Conservation (phyloP, 2,888 invertebrate species). For the Phorcus lineatus region DNA sequence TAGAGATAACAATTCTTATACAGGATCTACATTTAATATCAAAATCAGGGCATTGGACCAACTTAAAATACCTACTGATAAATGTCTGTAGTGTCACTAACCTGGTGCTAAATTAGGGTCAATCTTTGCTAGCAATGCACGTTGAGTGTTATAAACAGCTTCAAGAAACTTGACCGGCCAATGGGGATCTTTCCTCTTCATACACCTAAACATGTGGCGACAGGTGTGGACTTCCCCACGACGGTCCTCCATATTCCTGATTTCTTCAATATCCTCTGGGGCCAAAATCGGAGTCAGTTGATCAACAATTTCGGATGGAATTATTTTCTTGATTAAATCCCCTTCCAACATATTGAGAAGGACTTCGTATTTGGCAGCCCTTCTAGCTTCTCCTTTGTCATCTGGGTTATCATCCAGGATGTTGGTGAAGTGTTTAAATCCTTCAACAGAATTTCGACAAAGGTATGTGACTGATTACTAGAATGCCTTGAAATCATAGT, state of each 20-base stretch:
- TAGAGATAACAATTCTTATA: too few species aligned
- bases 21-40: constrained; percentile 32
- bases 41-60: constrained; percentile 36
- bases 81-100: not conserved
- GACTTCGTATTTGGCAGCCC: not conserved
- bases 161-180: not conserved
- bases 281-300: not conserved
- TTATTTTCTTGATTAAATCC: not conserved
- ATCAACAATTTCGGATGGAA: not conserved
- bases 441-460: not conserved
- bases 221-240: not conserved
- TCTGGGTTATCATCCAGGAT: not conserved
- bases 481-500: too few species aligned
- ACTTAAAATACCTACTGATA: too few species aligned
- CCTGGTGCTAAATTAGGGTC: too few species aligned
- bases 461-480: too few species aligned
- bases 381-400: too few species aligned
- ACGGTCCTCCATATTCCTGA: not conserved
- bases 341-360: not conserved
- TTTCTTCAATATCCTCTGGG: not conserved
- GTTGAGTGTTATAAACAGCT: not conserved
- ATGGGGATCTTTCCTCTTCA: not conserved
- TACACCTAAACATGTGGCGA: not conserved
- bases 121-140: not conserved
- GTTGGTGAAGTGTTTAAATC: not conserved